Evolutionary conservation across 2,113 vertebrate genomes (phyloP).

Genomic region (Engraulis encrasicolus): DNA sequence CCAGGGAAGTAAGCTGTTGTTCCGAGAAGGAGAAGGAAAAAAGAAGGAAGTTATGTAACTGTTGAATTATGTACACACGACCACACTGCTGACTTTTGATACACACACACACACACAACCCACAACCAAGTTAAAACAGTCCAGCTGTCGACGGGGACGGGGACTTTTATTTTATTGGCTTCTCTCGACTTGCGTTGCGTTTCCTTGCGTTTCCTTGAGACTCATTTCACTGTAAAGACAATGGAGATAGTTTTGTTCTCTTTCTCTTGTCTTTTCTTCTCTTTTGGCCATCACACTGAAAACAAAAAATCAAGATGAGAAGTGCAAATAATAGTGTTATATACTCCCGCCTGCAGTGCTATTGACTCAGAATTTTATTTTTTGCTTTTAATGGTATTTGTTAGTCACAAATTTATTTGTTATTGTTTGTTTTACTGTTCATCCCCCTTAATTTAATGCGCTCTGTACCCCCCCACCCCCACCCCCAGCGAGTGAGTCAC

Average conservation of each 20-base stretch:
- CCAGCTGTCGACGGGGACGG: neutral
- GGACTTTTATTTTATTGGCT: neutral
- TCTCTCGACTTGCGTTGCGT: neutral
- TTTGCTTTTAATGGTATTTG: neutral
- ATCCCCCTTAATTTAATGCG: neutral
- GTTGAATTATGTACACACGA: neutral
- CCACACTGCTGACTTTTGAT: neutral
- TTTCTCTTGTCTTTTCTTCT: neutral
- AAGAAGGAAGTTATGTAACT: neutral
- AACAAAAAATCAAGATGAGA: neutral
- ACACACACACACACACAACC: too few species aligned
- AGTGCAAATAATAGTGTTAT: neutral
- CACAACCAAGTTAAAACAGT: neutral
- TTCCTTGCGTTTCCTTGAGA: neutral
- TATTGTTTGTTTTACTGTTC: neutral
- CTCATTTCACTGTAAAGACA: conserved; percentile 1
- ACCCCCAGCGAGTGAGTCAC: neutral
- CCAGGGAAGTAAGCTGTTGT: neutral
- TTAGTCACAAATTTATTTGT: conserved; percentile 6
- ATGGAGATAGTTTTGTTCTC: too few species aligned
- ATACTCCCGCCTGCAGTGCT: neutral
- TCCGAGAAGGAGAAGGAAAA: neutral
- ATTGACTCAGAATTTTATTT: neutral
- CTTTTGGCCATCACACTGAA: neutral
- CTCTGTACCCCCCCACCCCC: neutral